Percentiles rank a stretch among this genome's conserved stretches.
Evolutionary conservation across 2,113 vertebrate genomes (phyloP).

Genomic region (Bubo bubo): DNA sequence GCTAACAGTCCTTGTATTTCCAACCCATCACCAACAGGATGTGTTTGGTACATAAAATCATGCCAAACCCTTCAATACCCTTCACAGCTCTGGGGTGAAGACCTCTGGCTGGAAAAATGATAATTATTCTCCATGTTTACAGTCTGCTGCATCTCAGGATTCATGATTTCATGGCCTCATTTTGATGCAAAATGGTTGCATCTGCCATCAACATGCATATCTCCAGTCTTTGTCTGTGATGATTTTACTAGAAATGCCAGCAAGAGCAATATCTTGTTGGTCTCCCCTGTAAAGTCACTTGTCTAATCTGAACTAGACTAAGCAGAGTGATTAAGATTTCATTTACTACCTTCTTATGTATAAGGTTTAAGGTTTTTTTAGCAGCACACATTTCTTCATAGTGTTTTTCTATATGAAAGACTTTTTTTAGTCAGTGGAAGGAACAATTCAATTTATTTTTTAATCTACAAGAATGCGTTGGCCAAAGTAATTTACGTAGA

Average conservation of each 20-base stretch:
- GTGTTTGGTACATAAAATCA: not conserved
- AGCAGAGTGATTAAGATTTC: not conserved
- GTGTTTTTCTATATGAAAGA: not conserved
- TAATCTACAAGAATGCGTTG: not conserved
- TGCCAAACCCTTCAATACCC: not conserved
- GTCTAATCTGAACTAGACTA: not conserved
- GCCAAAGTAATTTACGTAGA: not conserved
- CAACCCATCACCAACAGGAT: not conserved
- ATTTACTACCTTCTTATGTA: not conserved
- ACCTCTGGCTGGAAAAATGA: not conserved
- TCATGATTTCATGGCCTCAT: not conserved
- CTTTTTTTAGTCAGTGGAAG: not conserved
- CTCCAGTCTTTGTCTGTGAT: not conserved
- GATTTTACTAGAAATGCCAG: not conserved
- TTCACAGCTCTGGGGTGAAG: not conserved
- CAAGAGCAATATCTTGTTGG: not conserved
- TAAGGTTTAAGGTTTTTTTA: not conserved
- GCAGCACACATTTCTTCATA: not conserved
- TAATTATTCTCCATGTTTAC: not conserved
- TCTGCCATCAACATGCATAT: not conserved
- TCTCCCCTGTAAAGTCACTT: not conserved
- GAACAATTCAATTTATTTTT: slow-evolving; percentile 14
- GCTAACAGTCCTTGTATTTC: not conserved
- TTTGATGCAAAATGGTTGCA: not conserved
- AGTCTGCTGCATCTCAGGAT: not conserved